These are phyloP conservation scores for Troides helena DNA, from an alignment of 2,888 invertebrate species.

Conservation along the genomic window DNA sequence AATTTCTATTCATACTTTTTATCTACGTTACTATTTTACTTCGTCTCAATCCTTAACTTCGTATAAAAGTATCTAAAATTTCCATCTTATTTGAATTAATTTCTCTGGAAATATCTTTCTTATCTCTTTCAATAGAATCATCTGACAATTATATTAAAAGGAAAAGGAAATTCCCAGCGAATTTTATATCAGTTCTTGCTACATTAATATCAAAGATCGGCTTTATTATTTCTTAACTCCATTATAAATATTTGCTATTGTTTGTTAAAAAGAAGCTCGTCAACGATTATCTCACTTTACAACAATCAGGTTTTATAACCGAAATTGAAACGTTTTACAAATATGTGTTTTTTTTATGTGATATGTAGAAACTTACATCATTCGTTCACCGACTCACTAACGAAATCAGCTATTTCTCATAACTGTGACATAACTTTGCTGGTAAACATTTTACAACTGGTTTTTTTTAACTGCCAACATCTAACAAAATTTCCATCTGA, in stretches of 20 bases:
- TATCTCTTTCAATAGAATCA: not conserved
- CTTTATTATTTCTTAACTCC: not conserved
- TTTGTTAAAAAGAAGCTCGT: not conserved
- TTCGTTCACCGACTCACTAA: slow-evolving; percentile 12
- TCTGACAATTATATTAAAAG: not conserved
- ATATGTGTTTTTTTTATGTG: not conserved
- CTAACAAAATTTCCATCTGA: slow-evolving; percentile 13
- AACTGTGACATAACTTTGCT: slow-evolving; percentile 18
- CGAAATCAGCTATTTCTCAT: slow-evolving; percentile 22
- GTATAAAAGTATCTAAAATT: no score
- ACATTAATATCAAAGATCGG: not conserved
- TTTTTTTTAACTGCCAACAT: slow-evolving; percentile 21
- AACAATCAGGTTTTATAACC: not conserved
- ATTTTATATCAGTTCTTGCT: not conserved
- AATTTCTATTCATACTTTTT: no score
- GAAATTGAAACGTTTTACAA: not conserved
- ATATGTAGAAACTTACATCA: not conserved
- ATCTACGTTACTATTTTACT: no score
- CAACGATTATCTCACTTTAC: not conserved
- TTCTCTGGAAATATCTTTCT: not conserved
- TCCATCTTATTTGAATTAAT: no score
- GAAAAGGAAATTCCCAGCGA: not conserved
- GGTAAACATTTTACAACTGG: slow-evolving; percentile 18
- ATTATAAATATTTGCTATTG: not conserved
- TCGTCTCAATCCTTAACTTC: no score